These are phyloP conservation scores for Actinia equina DNA, from an alignment of 64 coral and sea anemone species.

Conservation along the genomic window DNA sequence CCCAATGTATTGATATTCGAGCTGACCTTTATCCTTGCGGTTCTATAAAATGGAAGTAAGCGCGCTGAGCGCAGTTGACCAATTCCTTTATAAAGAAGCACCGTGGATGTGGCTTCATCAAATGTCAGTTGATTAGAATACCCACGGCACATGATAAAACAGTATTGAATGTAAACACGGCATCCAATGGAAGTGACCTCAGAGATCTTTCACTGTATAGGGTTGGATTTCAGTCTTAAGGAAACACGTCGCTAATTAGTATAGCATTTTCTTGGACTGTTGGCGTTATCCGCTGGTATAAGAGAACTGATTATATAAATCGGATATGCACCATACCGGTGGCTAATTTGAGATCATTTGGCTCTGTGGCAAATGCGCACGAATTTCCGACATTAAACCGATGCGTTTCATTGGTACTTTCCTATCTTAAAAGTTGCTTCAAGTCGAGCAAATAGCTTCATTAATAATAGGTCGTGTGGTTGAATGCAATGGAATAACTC, in stretches of 20 bases:
- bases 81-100: background rate
- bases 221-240: background rate
- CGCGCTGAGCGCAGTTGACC: slow-evolving; percentile 6
- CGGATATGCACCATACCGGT: background rate
- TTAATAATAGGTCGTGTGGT: background rate
- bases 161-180: slow-evolving; percentile 1
- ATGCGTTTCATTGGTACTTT: background rate
- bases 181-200: background rate
- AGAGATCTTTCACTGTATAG: background rate
- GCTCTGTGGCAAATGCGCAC: background rate
- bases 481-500: background rate
- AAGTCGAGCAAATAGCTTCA: background rate
- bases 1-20: background rate
- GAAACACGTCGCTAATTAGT: background rate
- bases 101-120: background rate
- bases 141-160: background rate
- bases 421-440: background rate
- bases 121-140: background rate
- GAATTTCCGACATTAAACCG: background rate
- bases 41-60: background rate
- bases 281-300: background rate
- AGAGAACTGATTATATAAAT: background rate
- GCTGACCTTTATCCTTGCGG: slow-evolving; percentile 11
- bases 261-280: background rate
- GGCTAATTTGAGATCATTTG: background rate